Base-by-base conservation (phyloP, 92 coral and sea anemone species). In the Metridium senile region DNA sequence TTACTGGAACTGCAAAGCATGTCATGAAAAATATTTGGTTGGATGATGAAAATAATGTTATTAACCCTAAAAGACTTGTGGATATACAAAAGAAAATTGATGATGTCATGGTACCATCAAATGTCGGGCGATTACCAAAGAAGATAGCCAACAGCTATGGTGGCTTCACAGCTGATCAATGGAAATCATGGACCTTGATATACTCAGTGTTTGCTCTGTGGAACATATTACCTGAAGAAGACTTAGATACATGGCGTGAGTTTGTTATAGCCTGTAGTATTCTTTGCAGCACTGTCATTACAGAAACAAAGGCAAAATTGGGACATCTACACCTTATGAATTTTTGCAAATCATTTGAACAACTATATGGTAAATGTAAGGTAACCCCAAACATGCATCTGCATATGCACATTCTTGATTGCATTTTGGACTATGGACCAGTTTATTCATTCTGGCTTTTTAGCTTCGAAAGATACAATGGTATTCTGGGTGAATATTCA, bases 301-400 rank as follows among this genome's bases (percentile, higher is more conserved):
- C 82, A 1, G 62, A 75, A 62, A 53, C 74, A 19, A 61, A 57
- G 46, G 81, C 75, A 74, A 1, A 33, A 57, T 8, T 75, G 22
- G 81, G 64, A n/a, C 53, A 81, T 30, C 35, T 33, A 1, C 53
- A 74, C 53, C 26, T 76, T 22, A 16, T 66, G 7, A 35, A 57
- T 21, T 87, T 87, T 66, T 77, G 91, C 39, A 58, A 2, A n/a
- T 28, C 26, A 1, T 51, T 78, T 73, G 78, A 87, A 66, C 34
- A 79, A 32, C 25, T 88, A 25, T 88, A 88, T 79, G 92, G 92
- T 23, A 59, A 73, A 13, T 28, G 28, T 0, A 56, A 53, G 13
- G 82, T 83, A 0, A 79, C 83, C 9, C 88, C 86, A 17, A 75
- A 88, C 71, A 85, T 88, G 88, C 85, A 83, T 62, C 71, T 82